These are phyloP conservation scores for Mastacembelus armatus DNA, from an alignment of 2,797 vertebrate genomes.

Conservation along the genomic window DNA sequence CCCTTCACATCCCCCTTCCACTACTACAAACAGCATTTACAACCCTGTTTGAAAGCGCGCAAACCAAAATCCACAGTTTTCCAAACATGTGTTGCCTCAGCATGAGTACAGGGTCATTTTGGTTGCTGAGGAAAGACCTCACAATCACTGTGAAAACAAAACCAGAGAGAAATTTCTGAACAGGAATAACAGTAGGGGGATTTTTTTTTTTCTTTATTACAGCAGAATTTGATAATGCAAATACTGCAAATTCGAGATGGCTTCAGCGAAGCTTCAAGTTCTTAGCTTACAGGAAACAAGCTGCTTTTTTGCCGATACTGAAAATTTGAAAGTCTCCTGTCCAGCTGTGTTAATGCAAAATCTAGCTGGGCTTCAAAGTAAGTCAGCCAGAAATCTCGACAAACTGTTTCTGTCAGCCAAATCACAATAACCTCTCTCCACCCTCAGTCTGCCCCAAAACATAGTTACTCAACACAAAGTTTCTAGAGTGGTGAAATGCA, in stretches of 20 bases:
- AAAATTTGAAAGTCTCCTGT: conserved; percentile 36
- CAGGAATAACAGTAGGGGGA: neutral
- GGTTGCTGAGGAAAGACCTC: conserved; percentile 57
- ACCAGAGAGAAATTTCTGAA: conserved; percentile 19
- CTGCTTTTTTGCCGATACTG: conserved; percentile 32
- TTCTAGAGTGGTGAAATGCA: conserved; percentile 3
- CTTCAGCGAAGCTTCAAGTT: conserved; percentile 42
- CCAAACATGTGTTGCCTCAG: conserved; percentile 70
- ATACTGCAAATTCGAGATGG: conserved; percentile 41
- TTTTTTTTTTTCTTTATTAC: conserved; percentile 25
- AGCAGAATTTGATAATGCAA: conserved; percentile 18
- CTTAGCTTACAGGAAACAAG: conserved; percentile 49
- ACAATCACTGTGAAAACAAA: conserved; percentile 41
- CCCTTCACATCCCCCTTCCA: conserved; percentile 49
- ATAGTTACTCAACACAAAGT: conserved; percentile 2
- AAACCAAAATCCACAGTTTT: conserved; percentile 66
- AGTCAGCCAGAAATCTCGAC: conserved; percentile 31
- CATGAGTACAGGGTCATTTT: conserved; percentile 43
- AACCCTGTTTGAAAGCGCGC: conserved; percentile 68
- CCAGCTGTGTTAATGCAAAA: conserved; percentile 39
- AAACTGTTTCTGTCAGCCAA: conserved; percentile 31
- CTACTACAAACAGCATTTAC: conserved; percentile 76
- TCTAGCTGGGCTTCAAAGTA: conserved; percentile 19
- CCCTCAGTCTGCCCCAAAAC: conserved; percentile 7
- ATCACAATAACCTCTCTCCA: conserved; percentile 16